Percentiles rank a stretch among this genome's conserved stretches.
phyloP scores from a whole-genome alignment of 2,113 vertebrate species.

The Camelus dromedarius region DNA sequence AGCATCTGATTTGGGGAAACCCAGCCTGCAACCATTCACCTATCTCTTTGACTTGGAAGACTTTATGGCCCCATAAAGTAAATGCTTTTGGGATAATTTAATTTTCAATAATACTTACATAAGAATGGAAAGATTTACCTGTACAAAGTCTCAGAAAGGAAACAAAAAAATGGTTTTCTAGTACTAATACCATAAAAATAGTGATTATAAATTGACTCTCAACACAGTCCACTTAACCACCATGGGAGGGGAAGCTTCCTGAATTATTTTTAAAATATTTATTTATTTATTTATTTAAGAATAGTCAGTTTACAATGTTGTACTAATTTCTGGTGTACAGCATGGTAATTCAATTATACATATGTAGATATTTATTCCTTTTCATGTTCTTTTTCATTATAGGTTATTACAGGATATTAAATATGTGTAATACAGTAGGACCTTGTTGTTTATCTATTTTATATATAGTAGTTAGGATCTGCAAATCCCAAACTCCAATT shows the following conservation, averaged over 20 bases:
- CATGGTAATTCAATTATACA: too few relatives aligned
- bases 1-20: not conserved
- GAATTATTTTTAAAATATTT: not conserved
- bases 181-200: not conserved
- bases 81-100: not conserved
- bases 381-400: too few relatives aligned
- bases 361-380: too few relatives aligned
- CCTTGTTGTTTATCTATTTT: too few relatives aligned
- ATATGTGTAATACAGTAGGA: too few relatives aligned
- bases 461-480: too few relatives aligned
- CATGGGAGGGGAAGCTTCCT: not conserved
- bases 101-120: not conserved
- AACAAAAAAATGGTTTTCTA: not conserved
- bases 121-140: not conserved
- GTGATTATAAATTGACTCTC: not conserved
- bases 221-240: not conserved
- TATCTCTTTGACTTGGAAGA: not conserved
- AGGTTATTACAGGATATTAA: too few relatives aligned
- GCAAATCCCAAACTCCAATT: too few relatives aligned
- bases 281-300: too few relatives aligned
- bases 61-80: not conserved
- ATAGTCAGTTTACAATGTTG: too few relatives aligned
- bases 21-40: not conserved
- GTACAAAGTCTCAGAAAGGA: not conserved
- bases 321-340: too few relatives aligned